phyloP scores from a whole-genome alignment of 92 coral and sea anemone species.

The Phenganax stokvisi region DNA sequence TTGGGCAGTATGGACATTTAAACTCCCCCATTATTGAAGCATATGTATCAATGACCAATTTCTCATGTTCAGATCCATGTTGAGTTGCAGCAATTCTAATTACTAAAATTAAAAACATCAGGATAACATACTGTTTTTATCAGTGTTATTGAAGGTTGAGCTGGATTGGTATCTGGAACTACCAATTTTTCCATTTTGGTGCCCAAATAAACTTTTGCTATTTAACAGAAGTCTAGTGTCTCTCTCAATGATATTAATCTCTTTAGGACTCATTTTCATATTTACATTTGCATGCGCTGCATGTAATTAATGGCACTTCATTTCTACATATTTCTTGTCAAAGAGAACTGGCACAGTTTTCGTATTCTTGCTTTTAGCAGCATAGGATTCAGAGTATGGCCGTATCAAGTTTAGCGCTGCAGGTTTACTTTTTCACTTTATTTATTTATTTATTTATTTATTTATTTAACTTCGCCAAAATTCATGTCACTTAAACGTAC shows the following conservation, averaged over 20 bases:
- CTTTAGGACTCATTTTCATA: slow-evolving; percentile 42
- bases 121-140: slow-evolving; percentile 62
- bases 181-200: slow-evolving; percentile 69
- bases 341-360: slow-evolving; percentile 48
- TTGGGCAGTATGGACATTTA: slow-evolving; percentile 54
- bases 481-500: no score
- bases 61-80: slow-evolving; percentile 49
- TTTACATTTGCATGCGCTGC: slow-evolving; percentile 45
- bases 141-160: slow-evolving; percentile 53
- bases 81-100: slow-evolving; percentile 27
- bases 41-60: slow-evolving; percentile 39
- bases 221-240: slow-evolving; percentile 45
- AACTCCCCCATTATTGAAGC: slow-evolving; percentile 54
- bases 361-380: slow-evolving; percentile 49
- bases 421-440: slow-evolving; percentile 46
- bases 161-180: slow-evolving; percentile 62
- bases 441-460: no score
- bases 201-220: slow-evolving; percentile 56
- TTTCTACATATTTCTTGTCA: slow-evolving; percentile 50
- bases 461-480: no score
- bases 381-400: slow-evolving; percentile 56
- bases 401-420: slow-evolving; percentile 48
- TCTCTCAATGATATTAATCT: slow-evolving; percentile 30
- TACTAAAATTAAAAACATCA: slow-evolving; percentile 24
- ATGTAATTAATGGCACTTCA: slow-evolving; percentile 51